Percentiles rank a stretch among this genome's conserved stretches.
phyloP scores from a whole-genome alignment of 1,140 invertebrate genomes.

The Lucilia cuprina region DNA sequence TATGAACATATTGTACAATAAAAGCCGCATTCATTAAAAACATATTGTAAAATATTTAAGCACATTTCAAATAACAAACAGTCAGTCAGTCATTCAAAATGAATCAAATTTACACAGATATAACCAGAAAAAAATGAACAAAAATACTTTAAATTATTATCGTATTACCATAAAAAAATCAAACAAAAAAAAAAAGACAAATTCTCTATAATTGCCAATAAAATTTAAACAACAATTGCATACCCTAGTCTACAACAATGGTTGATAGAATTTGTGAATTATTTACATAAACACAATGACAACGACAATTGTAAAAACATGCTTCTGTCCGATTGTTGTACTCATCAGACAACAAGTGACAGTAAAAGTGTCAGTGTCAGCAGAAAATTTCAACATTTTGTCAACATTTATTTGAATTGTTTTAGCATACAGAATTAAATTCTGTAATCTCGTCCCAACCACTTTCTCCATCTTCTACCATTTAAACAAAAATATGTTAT shows the following conservation, averaged over 20 bases:
- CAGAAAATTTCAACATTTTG: background rate
- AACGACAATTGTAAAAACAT: background rate
- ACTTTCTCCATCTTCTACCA: no score
- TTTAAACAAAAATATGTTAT: background rate
- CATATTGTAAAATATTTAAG: no score
- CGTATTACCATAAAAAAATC: no score
- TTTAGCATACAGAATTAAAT: background rate
- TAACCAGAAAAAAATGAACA: background rate
- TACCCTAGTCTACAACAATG: background rate
- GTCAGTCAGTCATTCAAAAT: background rate
- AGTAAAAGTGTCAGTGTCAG: background rate
- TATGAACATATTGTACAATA: no score
- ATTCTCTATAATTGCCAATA: background rate
- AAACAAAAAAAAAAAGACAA: no score
- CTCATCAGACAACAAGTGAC: background rate
- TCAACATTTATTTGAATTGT: background rate
- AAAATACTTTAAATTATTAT: background rate
- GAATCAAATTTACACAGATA: background rate
- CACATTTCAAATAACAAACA: background rate
- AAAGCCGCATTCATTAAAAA: background rate
- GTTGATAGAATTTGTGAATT: background rate
- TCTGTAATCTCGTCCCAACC: no score
- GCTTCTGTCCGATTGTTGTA: background rate
- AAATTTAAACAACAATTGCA: background rate
- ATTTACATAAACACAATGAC: background rate